phyloP scores from a whole-genome alignment of 2,113 vertebrate genomes.

The Noctilio leporinus region DNA sequence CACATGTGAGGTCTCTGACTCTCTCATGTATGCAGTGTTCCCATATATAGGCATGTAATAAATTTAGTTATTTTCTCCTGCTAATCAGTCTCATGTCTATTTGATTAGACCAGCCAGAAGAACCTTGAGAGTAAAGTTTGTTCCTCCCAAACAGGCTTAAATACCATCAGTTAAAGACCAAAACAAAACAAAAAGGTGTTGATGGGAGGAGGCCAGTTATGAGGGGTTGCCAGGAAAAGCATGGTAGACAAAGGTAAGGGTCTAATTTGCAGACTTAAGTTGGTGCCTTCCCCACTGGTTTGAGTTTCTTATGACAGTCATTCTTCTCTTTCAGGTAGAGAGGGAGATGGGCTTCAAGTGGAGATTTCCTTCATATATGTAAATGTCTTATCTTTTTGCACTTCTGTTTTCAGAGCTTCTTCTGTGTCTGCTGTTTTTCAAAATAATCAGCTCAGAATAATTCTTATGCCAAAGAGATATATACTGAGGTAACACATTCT shows the following conservation, averaged over 20 bases:
- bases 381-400: neutral
- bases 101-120: neutral
- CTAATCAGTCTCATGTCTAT: neutral
- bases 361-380: neutral
- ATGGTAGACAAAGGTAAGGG: neutral
- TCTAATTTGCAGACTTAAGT: neutral
- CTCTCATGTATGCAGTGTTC: neutral
- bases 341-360: neutral
- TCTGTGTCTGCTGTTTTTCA: neutral
- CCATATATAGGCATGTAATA: neutral
- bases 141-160: neutral
- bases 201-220: neutral
- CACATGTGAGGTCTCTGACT: neutral
- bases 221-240: neutral
- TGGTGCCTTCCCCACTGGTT: neutral
- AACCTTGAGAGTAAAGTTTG: neutral
- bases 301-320: neutral
- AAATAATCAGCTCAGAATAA: neutral
- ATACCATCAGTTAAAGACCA: neutral
- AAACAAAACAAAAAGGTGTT: neutral
- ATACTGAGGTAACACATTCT: neutral
- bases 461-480: neutral
- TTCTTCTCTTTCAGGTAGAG: neutral
- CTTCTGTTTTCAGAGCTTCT: neutral
- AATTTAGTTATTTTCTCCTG: neutral